A percentile compares a stretch with the other conserved stretches of the same genome.
phyloP scores from a whole-genome alignment of 2,113 vertebrate genomes.

The Perccottus glenii region DNA sequence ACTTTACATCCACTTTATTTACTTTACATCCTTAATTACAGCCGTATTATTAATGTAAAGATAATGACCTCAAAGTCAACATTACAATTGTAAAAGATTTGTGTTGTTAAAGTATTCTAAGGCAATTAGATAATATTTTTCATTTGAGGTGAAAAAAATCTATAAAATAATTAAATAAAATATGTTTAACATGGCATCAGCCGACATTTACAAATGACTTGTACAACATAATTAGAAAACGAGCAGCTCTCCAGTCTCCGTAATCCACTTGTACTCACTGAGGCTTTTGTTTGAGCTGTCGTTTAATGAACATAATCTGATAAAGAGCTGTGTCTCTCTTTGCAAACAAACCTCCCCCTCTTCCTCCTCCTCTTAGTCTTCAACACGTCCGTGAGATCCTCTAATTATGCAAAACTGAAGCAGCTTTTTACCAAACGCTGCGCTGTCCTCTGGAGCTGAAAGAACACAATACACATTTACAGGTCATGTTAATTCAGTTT shows the following conservation, averaged over 20 bases:
- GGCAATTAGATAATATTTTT: too few species aligned
- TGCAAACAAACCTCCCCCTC: slow-evolving; percentile 89
- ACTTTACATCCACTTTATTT: too few species aligned
- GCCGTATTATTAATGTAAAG: too few species aligned
- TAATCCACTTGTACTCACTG: slow-evolving; percentile 35
- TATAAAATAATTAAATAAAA: too few species aligned
- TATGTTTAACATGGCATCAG: background rate
- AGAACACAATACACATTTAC: slow-evolving; percentile 89
- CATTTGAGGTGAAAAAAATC: too few species aligned
- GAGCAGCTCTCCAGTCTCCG: slow-evolving; percentile 19
- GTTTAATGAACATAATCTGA: slow-evolving; percentile 94
- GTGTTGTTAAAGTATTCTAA: too few species aligned
- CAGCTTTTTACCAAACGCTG: slow-evolving; percentile 89
- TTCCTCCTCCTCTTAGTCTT: slow-evolving; percentile 72
- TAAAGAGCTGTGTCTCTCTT: slow-evolving; percentile 90
- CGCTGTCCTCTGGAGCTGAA: slow-evolving; percentile 91
- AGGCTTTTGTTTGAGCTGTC: slow-evolving; percentile 1
- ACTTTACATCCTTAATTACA: too few species aligned
- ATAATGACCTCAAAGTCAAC: too few species aligned
- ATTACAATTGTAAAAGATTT: too few species aligned
- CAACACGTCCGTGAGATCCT: slow-evolving; percentile 89
- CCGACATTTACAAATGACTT: slow-evolving; percentile 16
- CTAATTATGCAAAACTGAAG: slow-evolving; percentile 96
- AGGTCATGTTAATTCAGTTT: slow-evolving; percentile 50
- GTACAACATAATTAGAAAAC: background rate